Evolutionary conservation across 1,140 invertebrate genomes (phyloP).

Genomic region (Drosophila mayri): DNA sequence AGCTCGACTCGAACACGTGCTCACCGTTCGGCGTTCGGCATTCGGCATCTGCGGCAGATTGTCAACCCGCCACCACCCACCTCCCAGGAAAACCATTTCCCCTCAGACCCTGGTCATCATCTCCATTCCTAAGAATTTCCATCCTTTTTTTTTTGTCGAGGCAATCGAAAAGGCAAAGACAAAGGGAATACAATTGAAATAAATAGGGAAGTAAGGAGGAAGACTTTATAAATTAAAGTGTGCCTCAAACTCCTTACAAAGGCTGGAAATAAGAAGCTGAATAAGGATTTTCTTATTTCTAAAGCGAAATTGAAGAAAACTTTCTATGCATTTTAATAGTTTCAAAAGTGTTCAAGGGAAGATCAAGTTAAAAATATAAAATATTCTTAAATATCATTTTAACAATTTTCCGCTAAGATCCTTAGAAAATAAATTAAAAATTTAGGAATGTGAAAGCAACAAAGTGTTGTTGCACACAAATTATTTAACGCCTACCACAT

Average conservation of each 20-base stretch:
- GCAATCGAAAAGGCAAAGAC: constrained; percentile 36
- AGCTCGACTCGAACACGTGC: constrained; percentile 60
- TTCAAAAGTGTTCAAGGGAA: not conserved
- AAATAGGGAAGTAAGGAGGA: constrained; percentile 14
- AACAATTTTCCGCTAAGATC: not conserved
- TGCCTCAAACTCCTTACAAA: not conserved
- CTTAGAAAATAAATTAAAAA: too few relatives aligned
- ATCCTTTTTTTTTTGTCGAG: not conserved
- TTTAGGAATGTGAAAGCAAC: not conserved
- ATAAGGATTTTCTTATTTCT: not conserved
- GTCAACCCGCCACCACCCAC: not conserved
- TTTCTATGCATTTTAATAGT: not conserved
- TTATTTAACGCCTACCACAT: not conserved
- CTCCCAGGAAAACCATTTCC: not conserved
- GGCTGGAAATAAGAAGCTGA: not conserved
- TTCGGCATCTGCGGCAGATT: constrained; percentile 57
- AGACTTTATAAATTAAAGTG: constrained; percentile 6
- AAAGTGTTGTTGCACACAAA: not conserved
- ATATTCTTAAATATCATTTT: not conserved
- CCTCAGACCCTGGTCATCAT: not conserved
- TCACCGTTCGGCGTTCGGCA: constrained; percentile 17
- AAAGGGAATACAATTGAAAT: constrained; percentile 29
- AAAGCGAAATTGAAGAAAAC: not conserved
- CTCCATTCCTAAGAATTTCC: constrained; percentile 23
- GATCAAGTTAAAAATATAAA: not conserved